These are phyloP conservation scores for Pantala flavescens DNA, from an alignment of 1,140 invertebrate genomes.

Conservation along the genomic window DNA sequence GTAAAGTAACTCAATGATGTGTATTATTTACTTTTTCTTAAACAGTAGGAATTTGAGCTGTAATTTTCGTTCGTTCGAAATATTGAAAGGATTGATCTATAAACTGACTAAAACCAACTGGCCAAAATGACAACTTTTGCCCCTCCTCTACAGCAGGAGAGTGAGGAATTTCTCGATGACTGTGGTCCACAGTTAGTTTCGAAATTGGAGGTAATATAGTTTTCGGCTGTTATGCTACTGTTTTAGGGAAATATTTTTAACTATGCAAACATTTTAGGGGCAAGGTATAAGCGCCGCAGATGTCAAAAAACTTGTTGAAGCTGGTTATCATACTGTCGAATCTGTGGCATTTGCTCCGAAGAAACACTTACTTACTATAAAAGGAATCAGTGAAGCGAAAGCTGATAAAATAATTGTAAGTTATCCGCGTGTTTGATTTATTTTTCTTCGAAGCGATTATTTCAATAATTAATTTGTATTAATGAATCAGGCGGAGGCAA, in stretches of 20 bases:
- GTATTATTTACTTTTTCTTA: no score
- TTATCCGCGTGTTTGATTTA: conserved; percentile 17
- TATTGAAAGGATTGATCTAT: no score
- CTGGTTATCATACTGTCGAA: conserved; percentile 91
- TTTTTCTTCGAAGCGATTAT: neutral
- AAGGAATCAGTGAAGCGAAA: conserved; percentile 96
- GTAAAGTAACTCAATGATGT: no score
- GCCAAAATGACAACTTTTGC: neutral
- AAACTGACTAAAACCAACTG: no score
- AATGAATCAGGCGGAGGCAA: conserved; percentile 58
- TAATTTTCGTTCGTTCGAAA: no score
- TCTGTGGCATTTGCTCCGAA: conserved; percentile 90
- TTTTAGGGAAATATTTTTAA: neutral
- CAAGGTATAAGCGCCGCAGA: conserved; percentile 77
- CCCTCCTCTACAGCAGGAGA: neutral
- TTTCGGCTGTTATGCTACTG: neutral
- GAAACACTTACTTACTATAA: conserved; percentile 78
- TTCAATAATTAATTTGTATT: conserved; percentile 14
- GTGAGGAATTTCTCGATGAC: conserved; percentile 33
- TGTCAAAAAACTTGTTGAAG: conserved; percentile 88
- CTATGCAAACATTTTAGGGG: conserved; percentile 28
- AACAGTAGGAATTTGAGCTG: no score
- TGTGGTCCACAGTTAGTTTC: conserved; percentile 46
- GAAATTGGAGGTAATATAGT: conserved; percentile 46
- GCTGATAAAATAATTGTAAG: conserved; percentile 85